Evolutionary conservation across 1,140 invertebrate species (phyloP), one percentile per base, ranked within the genome.

Genomic region (Drosophila nasuta): DNA sequence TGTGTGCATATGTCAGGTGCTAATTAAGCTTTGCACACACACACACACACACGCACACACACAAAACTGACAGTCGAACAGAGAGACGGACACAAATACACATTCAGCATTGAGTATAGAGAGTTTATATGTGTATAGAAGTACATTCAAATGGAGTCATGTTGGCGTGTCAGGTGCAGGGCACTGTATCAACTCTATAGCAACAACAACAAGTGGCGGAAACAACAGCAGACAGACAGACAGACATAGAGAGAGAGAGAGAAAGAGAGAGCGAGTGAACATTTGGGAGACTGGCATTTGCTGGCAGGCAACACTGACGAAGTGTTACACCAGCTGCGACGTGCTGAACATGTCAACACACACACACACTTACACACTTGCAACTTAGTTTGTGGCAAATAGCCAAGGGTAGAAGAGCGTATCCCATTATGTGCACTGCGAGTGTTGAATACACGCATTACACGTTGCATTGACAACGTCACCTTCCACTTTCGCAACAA

Each of bases 11-110:
- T 82, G 79, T 68, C 82, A 87, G 79, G 65, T 82, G 77, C 60
- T 86, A 87, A 82, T 87, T 82, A 79, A 80, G 58, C 81, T 56
- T 15, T 20, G 30, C 68, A 75, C 66, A 64, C 20, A 25, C 20
- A 25, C 20, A 25, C 3, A 20, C 20, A 20, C 20, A 20, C 13
- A 13, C 13, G n/a, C n/a, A n/a, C n/a, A n/a, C 3, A 20, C 51
- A 41, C 67, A 66, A 46, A 15, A 38, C 54, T 35, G 25, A 30
- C 13, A 46, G 64, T 59, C 25, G 30, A 25, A 38, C 46, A 46
- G 38, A 58, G 51, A 33, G 11, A 13, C 3, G 51, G 25, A 63
- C 45, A 46, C 3, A 5, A 15, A 20, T 3, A 45, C 17, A 38
- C 30, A 25, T 3, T 13, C 11, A 56, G 33, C 5, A 25, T 38